Base-by-base conservation (phyloP, 1,140 invertebrate genomes). In the Pomacea maculata region DNA sequence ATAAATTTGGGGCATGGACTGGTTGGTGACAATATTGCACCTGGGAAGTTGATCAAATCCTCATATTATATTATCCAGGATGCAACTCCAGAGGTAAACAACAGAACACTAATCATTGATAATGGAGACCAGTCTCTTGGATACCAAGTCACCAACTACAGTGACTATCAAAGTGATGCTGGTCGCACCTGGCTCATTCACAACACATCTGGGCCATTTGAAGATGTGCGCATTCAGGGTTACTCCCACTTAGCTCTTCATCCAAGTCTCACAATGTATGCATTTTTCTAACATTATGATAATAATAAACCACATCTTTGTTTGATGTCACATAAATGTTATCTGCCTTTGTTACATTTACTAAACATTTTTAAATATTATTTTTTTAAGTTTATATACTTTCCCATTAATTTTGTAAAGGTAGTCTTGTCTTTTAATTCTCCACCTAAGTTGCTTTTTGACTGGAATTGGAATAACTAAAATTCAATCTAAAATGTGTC, bases 91-190 rank as follows among this genome's bases (percentile, higher is more conserved):
- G 82, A 82, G 54, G 82, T 82, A 14, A 64, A 67, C 25, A 88
- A 88, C 74, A 77, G 82, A 45, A 87, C 87, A 19, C 72, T 88
- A 64, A 85, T 87, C 54, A 85, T 88, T 65, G 86, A 87, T 79
- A 88, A 88, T 72, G 80, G 77, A 34, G 79, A 73, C 34, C 82
- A 84, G 68, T 55, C 72, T 12, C 34, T 85, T n/a, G 61, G 71
- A 54, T 74, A 80, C 21, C 78, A 74, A 15, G 70, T 77, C 61
- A 15, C 19, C 54, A 71, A 72, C 34, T 57, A 55, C 65, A 73
- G 29, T 63, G 57, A 76, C 19, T 80, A 81, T 75, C 65, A 61
- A 29, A 75, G 34, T 21, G 85, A 85, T 61, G 82, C 83, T 6
- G 84, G 85, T 12, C 68, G 82, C 45, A 87, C 84, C 21, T 87